A percentile compares a stretch with the other conserved stretches of the same genome.
phyloP scores from a whole-genome alignment of 2,797 vertebrate species.

The Notamacropus eugenii region DNA sequence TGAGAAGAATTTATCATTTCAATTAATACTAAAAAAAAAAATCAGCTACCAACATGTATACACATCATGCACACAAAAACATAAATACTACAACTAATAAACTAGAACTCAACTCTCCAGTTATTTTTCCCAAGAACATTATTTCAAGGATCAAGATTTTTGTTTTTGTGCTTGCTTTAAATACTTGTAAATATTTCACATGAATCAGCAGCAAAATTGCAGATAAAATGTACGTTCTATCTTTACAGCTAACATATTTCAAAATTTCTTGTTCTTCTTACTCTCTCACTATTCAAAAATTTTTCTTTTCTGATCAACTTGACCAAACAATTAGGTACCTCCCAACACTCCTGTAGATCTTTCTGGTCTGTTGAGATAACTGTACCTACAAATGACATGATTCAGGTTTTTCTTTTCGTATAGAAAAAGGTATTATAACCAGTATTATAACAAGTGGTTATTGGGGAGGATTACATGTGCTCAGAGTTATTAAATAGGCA shows the following conservation, averaged over 20 bases:
- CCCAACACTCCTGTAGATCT: background rate
- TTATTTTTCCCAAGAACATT: background rate
- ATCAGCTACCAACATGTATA: background rate
- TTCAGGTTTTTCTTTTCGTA: background rate
- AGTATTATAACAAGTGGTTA: background rate
- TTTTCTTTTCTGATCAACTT: background rate
- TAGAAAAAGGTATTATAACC: background rate
- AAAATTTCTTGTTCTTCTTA: background rate
- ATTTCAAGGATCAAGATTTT: background rate
- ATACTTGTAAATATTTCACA: background rate
- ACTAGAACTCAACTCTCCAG: background rate
- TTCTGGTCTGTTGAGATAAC: background rate
- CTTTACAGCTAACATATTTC: background rate
- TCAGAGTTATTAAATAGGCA: background rate
- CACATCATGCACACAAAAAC: background rate
- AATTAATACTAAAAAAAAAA: too few species aligned
- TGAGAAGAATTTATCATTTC: background rate
- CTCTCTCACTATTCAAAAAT: background rate
- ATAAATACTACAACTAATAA: background rate
- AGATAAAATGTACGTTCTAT: background rate
- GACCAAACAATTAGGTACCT: background rate
- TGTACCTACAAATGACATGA: background rate
- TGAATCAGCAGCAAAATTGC: background rate
- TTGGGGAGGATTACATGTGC: background rate
- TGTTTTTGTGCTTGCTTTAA: background rate